phyloP scores from a whole-genome alignment of 2,888 invertebrate genomes.

The Melieria omissa region DNA sequence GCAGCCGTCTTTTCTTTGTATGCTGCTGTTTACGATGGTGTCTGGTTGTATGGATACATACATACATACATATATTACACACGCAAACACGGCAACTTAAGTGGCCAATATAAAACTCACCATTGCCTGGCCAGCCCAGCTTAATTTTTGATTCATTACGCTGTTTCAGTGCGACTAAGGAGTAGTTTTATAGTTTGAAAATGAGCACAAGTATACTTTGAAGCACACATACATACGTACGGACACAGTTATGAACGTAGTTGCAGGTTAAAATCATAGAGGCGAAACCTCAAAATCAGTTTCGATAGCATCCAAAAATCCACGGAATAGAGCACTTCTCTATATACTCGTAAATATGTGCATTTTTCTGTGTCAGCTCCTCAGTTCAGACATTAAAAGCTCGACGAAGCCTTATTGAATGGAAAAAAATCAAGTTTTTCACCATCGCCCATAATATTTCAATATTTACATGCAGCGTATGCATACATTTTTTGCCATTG shows the following conservation, averaged over 20 bases:
- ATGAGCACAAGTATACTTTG: too few relatives aligned
- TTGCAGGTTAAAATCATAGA: too few relatives aligned
- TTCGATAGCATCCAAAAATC: too few relatives aligned
- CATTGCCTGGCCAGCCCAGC: neutral
- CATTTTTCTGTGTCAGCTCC: neutral
- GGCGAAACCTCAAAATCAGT: too few relatives aligned
- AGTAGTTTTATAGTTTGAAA: too few relatives aligned
- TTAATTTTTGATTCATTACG: constrained; percentile 21
- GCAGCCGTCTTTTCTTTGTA: neutral
- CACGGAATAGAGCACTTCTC: neutral
- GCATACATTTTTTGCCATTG: constrained; percentile 1
- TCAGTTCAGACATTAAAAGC: neutral
- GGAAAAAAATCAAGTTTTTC: too few relatives aligned
- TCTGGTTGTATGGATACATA: neutral
- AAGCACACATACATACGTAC: too few relatives aligned
- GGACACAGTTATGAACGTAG: too few relatives aligned
- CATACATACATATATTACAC: neutral
- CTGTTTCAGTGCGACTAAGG: constrained; percentile 10
- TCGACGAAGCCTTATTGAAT: too few relatives aligned
- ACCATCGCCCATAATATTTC: too few relatives aligned
- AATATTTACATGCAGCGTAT: neutral
- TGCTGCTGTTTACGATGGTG: neutral
- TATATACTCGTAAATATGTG: neutral
- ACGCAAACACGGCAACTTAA: neutral
- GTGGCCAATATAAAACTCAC: neutral